Evolutionary conservation across 2,888 invertebrate genomes (phyloP).

Genomic region (Netelia fuscicornis): DNA sequence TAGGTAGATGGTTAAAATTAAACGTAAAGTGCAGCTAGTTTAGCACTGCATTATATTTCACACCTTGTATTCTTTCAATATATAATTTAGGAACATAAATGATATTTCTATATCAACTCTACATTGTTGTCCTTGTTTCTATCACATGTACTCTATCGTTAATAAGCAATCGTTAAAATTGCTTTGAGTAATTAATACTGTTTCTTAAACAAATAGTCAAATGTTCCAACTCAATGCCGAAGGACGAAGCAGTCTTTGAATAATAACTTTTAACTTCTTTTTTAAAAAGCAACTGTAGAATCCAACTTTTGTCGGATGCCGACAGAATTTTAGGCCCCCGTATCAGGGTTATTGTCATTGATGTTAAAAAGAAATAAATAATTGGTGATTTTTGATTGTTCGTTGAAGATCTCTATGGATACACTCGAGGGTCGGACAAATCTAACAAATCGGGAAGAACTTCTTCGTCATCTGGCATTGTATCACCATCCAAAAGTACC

Average conservation of each 20-base stretch:
- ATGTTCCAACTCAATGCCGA: slow-evolving; percentile 35
- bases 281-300: slow-evolving; percentile 40
- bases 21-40: slow-evolving; percentile 32
- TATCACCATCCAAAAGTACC: slow-evolving; percentile 75
- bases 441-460: slow-evolving; percentile 73
- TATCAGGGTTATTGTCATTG: slow-evolving; percentile 54
- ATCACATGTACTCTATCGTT: slow-evolving; percentile 49
- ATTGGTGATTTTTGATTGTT: slow-evolving; percentile 36
- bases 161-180: slow-evolving; percentile 42
- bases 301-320: slow-evolving; percentile 27
- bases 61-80: slow-evolving; percentile 61
- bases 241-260: slow-evolving; percentile 47
- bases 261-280: slow-evolving; percentile 2
- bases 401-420: slow-evolving; percentile 20
- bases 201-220: slow-evolving; percentile 38
- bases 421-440: slow-evolving; percentile 36
- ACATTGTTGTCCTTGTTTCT: slow-evolving; percentile 47
- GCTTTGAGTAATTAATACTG: slow-evolving; percentile 61
- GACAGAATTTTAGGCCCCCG: slow-evolving; percentile 21
- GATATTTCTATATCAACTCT: slow-evolving; percentile 31
- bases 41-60: slow-evolving; percentile 38
- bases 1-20: slow-evolving; percentile 33
- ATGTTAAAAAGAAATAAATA: slow-evolving; percentile 59
- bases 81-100: slow-evolving; percentile 63
- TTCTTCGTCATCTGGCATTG: slow-evolving; percentile 71